phyloP scores from a whole-genome alignment of 2,888 invertebrate species.

The Yponomeuta evonymella region DNA sequence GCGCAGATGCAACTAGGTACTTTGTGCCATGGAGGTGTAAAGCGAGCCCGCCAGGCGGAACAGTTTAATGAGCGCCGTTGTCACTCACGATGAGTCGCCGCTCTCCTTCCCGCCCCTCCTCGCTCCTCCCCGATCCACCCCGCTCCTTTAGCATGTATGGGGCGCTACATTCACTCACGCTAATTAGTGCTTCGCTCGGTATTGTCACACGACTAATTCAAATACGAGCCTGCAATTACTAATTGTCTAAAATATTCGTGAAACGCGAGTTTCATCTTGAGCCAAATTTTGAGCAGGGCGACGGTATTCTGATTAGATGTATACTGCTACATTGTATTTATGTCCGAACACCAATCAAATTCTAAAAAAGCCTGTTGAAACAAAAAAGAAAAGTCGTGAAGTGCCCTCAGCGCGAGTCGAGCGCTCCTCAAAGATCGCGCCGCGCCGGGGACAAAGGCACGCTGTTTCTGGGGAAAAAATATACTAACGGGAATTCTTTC shows the following conservation, averaged over 20 bases:
- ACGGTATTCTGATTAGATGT: not conserved
- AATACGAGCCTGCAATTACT: not conserved
- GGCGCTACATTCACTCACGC: not conserved
- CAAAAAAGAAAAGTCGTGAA: not conserved
- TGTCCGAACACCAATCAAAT: not conserved
- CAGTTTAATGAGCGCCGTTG: not conserved
- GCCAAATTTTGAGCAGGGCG: not conserved
- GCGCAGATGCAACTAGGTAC: not conserved
- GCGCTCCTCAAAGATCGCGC: not conserved
- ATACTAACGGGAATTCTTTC: not conserved
- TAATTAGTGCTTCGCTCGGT: not conserved
- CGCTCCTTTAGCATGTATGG: not conserved
- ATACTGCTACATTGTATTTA: not conserved
- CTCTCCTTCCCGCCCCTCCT: too few relatives aligned
- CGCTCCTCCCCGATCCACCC: not conserved
- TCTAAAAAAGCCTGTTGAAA: not conserved
- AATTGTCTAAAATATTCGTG: too few relatives aligned
- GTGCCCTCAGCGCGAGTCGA: not conserved
- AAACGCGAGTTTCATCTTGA: not conserved
- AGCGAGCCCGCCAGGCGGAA: not conserved
- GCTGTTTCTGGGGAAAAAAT: not conserved
- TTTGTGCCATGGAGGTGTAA: not conserved
- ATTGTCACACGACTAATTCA: not conserved
- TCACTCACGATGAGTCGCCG: not conserved
- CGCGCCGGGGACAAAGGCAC: not conserved